Evolutionary conservation across 2,888 invertebrate species (phyloP), one percentile per base, ranked within the genome.

Genomic region (Microchrysa polita): DNA sequence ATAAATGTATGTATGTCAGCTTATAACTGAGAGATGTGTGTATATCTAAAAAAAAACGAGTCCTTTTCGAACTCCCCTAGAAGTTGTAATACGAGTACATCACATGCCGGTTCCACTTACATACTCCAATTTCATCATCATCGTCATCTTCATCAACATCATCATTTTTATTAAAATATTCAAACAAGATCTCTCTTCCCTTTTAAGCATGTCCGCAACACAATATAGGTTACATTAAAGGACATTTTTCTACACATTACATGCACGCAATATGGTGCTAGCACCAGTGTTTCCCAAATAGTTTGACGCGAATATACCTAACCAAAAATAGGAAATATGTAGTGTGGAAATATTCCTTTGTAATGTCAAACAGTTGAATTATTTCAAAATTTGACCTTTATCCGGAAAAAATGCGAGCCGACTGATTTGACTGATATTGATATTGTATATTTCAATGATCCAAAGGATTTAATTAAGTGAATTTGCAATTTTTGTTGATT

Each of bases 121-220:
- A 34, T 7, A 55, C 55, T 55, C 18, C 55, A 55, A 55, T 48
- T 48, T 48, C 55, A 55, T 20, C 22, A 16, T 55, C 55, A 2
- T 55, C 55, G 55, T 55, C 27, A 34, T 34, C 7, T 34, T 34
- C 7, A 34, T 34, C 27, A 34, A 5, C 27, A 34, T 34, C 27
- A 34, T 34, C 27, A 34, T 34, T 34, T 34, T 20, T 55, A 55
- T 55, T 55, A 55, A 55, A 55, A 55, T 55, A 55, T 55, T 55
- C 55, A 55, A 55, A 55, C 55, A 20, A 55, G 55, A 55, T 55
- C 18, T n/a, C n/a, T n/a, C 55, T 18, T 55, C 55, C n/a, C 55
- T 20, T 34, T 34, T 34, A 34, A 34, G 7, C 7, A 7, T n/a
- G 27, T 55, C 10, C 18, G 16, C 22, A 16, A n/a, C 55, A n/a